A percentile compares a stretch with the other conserved stretches of the same genome.
Evolutionary conservation across 2,113 vertebrate species (phyloP).

Genomic region (Rhabdomys dilectus): DNA sequence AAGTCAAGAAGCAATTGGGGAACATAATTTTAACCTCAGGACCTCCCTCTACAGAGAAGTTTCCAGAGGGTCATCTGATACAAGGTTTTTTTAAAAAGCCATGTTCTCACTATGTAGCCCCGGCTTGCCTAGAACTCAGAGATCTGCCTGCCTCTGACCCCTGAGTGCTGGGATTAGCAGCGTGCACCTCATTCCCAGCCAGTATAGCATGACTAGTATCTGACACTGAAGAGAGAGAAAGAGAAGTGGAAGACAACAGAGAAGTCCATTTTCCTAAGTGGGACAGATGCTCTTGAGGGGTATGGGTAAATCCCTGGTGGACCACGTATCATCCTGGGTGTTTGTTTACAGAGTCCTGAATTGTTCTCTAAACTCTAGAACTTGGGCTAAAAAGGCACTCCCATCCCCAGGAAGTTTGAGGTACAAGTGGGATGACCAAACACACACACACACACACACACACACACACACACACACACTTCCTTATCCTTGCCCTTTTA

Average conservation of each 20-base stretch:
- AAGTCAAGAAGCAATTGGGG: too few species aligned
- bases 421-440: not conserved
- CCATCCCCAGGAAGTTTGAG: not conserved
- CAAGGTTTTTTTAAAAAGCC: not conserved
- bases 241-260: not conserved
- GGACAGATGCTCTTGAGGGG: accelerated
- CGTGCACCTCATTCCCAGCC: not conserved
- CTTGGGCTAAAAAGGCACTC: not conserved
- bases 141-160: not conserved
- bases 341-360: not conserved
- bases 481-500: not conserved
- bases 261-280: not conserved
- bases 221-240: not conserved
- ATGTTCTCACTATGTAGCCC: not conserved
- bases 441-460: too few species aligned
- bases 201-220: not conserved
- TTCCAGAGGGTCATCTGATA: not conserved
- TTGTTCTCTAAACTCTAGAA: not conserved
- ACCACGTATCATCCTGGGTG: not conserved
- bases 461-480: not conserved
- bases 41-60: not conserved
- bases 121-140: not conserved
- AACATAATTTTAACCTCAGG: too few species aligned
- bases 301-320: not conserved
- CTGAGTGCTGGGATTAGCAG: not conserved